These are phyloP conservation scores for Scolopax mira DNA, from an alignment of 2,113 vertebrate species.

Conservation along the genomic window DNA sequence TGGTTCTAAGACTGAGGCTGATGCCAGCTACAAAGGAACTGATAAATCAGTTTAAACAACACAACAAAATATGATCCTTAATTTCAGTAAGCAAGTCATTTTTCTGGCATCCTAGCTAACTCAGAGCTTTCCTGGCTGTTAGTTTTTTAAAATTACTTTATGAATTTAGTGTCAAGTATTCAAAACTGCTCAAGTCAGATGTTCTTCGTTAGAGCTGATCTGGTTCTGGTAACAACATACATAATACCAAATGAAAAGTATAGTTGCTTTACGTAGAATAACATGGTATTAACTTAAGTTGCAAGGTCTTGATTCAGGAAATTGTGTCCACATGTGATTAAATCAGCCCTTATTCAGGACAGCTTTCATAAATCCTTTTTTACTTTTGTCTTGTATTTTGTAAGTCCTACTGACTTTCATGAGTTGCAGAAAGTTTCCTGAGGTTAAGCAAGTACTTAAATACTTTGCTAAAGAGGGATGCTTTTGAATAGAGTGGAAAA, in stretches of 20 bases:
- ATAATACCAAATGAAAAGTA: not conserved
- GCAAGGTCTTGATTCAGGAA: slow-evolving; percentile 22
- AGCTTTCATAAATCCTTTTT: not conserved
- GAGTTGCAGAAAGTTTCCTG: not conserved
- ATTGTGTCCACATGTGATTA: not conserved
- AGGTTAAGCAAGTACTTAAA: slow-evolving; percentile 1
- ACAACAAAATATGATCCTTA: not conserved
- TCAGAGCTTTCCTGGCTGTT: not conserved
- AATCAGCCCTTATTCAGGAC: not conserved
- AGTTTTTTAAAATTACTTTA: not conserved
- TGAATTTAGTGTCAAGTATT: slow-evolving; percentile 9
- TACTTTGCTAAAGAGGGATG: not conserved
- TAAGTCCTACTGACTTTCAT: not conserved
- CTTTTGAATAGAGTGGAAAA: not conserved
- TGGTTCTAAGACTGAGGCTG: not conserved
- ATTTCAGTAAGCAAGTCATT: not conserved
- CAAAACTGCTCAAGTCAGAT: slow-evolving; percentile 11
- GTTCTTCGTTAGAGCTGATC: slow-evolving; percentile 26
- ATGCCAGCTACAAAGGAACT: not conserved
- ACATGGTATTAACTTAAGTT: not conserved
- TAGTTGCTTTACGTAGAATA: not conserved
- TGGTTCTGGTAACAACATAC: not conserved
- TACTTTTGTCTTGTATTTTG: not conserved
- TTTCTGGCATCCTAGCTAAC: not conserved
- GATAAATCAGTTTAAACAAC: not conserved